Percentiles rank a stretch among this genome's conserved stretches.
These are phyloP conservation scores for Botia kubotai DNA, from an alignment of 2,797 vertebrate species.

Conservation along the genomic window DNA sequence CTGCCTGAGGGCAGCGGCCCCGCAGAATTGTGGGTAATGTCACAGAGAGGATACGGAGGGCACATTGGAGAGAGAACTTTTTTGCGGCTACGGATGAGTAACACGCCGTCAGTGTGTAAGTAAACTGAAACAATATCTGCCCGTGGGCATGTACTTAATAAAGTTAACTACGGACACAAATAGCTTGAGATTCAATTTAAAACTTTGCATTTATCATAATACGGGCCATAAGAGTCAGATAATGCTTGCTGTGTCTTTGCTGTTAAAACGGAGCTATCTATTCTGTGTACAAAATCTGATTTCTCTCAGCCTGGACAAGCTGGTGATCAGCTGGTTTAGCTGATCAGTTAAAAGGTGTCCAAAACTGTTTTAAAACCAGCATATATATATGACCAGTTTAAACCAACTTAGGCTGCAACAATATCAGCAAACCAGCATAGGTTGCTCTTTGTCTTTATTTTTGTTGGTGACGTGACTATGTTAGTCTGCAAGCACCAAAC, in stretches of 20 bases:
- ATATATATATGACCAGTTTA: not conserved
- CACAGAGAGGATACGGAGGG: slow-evolving; percentile 17
- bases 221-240: not conserved
- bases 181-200: not conserved
- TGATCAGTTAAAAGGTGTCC: not conserved
- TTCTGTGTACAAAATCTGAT: not conserved
- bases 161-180: slow-evolving; percentile 12
- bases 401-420: not conserved
- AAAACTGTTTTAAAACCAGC: not conserved
- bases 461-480: not conserved
- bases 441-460: not conserved
- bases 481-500: not conserved
- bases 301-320: no score
- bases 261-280: not conserved
- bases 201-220: slow-evolving; percentile 12
- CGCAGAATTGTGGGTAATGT: slow-evolving; percentile 12
- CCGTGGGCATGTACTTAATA: slow-evolving; percentile 2
- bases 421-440: not conserved
- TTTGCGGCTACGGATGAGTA: not conserved
- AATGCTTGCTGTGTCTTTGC: not conserved
- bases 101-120: not conserved
- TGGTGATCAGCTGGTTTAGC: no score
- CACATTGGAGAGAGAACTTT: slow-evolving; percentile 6
- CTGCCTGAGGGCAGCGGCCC: slow-evolving; percentile 1
- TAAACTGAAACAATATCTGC: not conserved